Percentiles rank a stretch among this genome's conserved stretches.
Conservation (phyloP, 1,140 invertebrate genomes). For the Neotoxoptera formosana region DNA sequence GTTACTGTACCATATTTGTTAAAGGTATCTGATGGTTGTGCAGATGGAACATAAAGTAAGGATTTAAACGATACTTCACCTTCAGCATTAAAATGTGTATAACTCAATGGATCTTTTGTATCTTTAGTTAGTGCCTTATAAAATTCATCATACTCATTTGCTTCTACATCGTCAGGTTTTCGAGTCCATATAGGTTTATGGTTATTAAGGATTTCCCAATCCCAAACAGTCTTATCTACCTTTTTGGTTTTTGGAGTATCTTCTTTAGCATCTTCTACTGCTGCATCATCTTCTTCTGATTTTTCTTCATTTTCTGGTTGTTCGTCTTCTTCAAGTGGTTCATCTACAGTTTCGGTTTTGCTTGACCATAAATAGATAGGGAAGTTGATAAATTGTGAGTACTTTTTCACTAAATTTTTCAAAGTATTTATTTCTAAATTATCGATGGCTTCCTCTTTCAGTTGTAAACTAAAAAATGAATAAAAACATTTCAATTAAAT, state of each 20-base stretch:
- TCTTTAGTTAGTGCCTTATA: conserved; percentile 95
- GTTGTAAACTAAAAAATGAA: conserved; percentile 73
- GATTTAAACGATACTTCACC: conserved; percentile 99
- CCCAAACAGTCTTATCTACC: conserved; percentile 96
- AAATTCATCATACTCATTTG: conserved; percentile 92
- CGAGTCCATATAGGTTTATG: conserved; percentile 97
- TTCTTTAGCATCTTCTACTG: conserved; percentile 73
- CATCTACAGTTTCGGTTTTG: conserved; percentile 81
- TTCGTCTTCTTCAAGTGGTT: conserved; percentile 65
- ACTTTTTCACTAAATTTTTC: conserved; percentile 91
- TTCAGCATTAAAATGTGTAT: conserved; percentile 97
- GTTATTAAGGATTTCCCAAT: conserved; percentile 97
- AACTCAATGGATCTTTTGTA: conserved; percentile 81
- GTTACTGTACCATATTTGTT: conserved; percentile 93
- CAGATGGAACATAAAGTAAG: conserved; percentile 89
- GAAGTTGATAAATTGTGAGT: conserved; percentile 99
- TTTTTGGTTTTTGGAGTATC: conserved; percentile 92
- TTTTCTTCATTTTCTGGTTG: conserved; percentile 62
- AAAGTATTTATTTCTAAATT: conserved; percentile 94
- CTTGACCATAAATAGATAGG: conserved; percentile 96
- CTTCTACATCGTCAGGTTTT: conserved; percentile 85
- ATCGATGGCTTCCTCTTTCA: conserved; percentile 97
- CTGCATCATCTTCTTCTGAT: conserved; percentile 68
- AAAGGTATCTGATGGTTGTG: conserved; percentile 91
- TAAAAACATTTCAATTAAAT: conserved; percentile 9